phyloP scores from a whole-genome alignment of 2,113 vertebrate genomes.

The Mirza zaza region DNA sequence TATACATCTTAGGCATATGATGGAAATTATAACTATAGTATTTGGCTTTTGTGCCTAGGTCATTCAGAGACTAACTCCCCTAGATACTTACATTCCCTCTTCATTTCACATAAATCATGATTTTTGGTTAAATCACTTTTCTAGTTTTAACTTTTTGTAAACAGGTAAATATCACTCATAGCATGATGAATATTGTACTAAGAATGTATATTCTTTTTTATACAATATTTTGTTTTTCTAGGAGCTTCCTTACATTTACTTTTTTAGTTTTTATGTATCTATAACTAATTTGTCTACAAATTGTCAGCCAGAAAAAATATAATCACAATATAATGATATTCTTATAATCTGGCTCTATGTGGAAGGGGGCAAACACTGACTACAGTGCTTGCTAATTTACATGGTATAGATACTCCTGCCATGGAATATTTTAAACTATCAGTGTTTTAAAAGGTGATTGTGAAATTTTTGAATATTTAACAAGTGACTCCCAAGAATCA shows the following conservation, averaged over 20 bases:
- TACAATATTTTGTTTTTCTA: not conserved
- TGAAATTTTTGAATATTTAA: not conserved
- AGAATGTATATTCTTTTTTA: not conserved
- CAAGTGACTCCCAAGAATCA: not conserved
- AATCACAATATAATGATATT: not conserved
- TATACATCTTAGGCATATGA: not conserved
- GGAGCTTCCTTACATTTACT: not conserved
- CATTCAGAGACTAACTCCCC: not conserved
- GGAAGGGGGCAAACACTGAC: not conserved
- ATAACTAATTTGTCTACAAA: not conserved
- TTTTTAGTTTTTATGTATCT: not conserved
- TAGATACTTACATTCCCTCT: not conserved
- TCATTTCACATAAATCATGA: not conserved
- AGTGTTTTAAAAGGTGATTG: not conserved
- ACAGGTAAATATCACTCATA: not conserved
- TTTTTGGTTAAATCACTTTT: not conserved
- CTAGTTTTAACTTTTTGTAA: not conserved
- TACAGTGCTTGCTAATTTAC: not conserved
- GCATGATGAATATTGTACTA: not conserved
- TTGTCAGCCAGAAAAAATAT: not conserved
- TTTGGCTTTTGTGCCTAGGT: not conserved
- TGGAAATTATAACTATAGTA: not conserved
- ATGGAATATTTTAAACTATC: not conserved
- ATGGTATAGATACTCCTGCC: no score
- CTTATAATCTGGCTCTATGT: not conserved